Evolutionary conservation across 2,113 vertebrate species (phyloP).

Genomic region (Heteronetta atricapilla): DNA sequence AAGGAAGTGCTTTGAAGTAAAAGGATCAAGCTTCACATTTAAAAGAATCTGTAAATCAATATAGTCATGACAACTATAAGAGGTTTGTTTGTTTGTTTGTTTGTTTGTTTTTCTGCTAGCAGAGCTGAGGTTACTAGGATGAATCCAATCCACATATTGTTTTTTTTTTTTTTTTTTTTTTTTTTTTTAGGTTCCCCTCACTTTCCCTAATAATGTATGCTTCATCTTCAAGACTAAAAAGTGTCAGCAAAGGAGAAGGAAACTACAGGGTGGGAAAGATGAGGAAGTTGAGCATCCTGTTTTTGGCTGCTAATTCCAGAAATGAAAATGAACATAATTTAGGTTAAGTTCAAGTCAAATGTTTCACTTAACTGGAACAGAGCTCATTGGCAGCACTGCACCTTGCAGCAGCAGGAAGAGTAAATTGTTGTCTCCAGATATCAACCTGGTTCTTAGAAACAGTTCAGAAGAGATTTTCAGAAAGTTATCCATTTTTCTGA

Average conservation of each 20-base stretch:
- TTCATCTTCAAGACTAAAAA: neutral
- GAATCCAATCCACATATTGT: neutral
- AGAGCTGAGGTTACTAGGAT: too few relatives aligned
- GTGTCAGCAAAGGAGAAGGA: neutral
- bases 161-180: neutral
- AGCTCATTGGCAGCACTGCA: neutral
- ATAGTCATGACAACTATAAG: neutral
- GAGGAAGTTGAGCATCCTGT: neutral
- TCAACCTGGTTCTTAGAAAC: neutral
- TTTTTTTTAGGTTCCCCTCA: neutral
- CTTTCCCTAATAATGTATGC: neutral
- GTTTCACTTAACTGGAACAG: neutral
- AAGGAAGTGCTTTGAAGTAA: neutral
- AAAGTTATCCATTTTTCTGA: neutral
- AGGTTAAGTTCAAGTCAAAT: neutral
- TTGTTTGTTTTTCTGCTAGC: too few relatives aligned
- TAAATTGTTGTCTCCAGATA: neutral
- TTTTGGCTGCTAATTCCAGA: neutral
- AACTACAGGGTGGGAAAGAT: neutral
- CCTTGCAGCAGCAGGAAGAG: neutral
- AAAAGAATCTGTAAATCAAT: neutral
- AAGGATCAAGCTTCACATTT: neutral
- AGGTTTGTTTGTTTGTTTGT: too few relatives aligned
- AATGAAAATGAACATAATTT: neutral
- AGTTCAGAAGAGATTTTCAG: neutral